These are phyloP conservation scores for Neotoma lepida DNA, from an alignment of 2,113 vertebrate genomes.

Conservation along the genomic window DNA sequence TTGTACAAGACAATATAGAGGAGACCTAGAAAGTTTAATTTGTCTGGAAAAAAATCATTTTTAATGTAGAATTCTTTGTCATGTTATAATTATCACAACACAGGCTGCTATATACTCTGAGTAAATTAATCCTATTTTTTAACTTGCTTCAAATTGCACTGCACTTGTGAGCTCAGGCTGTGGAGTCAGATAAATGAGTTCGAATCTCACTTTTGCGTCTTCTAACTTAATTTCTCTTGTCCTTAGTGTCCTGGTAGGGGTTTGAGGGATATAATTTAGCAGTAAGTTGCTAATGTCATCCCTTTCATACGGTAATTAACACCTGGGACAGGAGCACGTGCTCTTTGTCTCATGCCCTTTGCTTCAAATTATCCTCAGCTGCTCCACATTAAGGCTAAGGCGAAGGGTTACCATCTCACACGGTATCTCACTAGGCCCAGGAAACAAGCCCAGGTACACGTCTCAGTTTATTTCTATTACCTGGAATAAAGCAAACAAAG, in stretches of 20 bases:
- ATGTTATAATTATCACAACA: neutral
- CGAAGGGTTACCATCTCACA: neutral
- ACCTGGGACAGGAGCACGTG: neutral
- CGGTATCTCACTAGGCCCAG: neutral
- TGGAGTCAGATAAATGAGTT: constrained; percentile 20
- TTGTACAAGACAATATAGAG: constrained; percentile 2
- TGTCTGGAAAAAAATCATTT: constrained; percentile 52
- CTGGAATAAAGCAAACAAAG: constrained; percentile 13
- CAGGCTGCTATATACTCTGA: neutral
- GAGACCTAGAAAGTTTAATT: constrained; percentile 44
- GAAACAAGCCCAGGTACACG: neutral
- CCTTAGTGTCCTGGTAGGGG: neutral
- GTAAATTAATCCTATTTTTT: neutral
- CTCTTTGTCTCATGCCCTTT: constrained; percentile 21
- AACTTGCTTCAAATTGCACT: constrained; percentile 4
- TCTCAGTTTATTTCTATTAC: neutral
- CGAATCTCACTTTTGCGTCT: constrained; percentile 34
- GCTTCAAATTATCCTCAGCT: neutral
- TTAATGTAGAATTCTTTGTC: neutral
- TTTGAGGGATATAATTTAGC: constrained; percentile 29
- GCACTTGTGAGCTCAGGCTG: neutral
- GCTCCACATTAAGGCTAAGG: neutral
- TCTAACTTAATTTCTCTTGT: constrained; percentile 20
- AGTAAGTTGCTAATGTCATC: constrained; percentile 23
- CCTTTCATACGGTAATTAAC: constrained; percentile 8